phyloP scores from a whole-genome alignment of 1,140 invertebrate species.

The Teleogryllus occipitalis region DNA sequence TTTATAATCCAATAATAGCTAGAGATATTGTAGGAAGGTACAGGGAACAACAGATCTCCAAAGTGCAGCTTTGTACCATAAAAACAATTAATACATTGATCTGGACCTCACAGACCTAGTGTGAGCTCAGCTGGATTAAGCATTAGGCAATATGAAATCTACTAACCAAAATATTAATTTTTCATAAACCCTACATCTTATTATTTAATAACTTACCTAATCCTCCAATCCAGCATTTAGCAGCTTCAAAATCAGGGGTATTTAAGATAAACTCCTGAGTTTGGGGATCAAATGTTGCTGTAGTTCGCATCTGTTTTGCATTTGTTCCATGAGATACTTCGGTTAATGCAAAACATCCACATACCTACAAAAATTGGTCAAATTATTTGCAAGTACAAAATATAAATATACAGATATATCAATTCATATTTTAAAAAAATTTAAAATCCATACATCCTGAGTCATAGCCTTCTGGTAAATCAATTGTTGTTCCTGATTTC shows the following conservation, averaged over 20 bases:
- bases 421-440: not conserved
- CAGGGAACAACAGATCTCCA: too few species aligned
- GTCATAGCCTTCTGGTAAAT: not conserved
- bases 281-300: slow-evolving; percentile 64
- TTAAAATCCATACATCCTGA: not conserved
- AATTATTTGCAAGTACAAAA: not conserved
- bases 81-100: too few species aligned
- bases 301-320: slow-evolving; percentile 71
- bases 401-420: not conserved
- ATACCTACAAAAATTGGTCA: slow-evolving; percentile 35
- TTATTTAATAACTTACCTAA: slow-evolving; percentile 36
- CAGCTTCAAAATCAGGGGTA: slow-evolving; percentile 74
- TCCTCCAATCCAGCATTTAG: slow-evolving; percentile 75
- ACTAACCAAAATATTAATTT: too few species aligned
- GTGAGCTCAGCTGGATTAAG: too few species aligned
- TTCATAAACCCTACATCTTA: not conserved
- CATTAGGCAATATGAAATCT: too few species aligned
- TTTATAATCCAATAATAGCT: too few species aligned
- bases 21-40: too few species aligned
- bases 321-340: slow-evolving; percentile 82
- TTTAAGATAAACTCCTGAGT: slow-evolving; percentile 71
- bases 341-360: slow-evolving; percentile 73
- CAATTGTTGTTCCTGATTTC: not conserved
- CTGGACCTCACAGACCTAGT: too few species aligned
- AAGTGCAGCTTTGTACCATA: too few species aligned